Conservation (phyloP, 1,140 invertebrate species). For the Drosophila auraria region DNA sequence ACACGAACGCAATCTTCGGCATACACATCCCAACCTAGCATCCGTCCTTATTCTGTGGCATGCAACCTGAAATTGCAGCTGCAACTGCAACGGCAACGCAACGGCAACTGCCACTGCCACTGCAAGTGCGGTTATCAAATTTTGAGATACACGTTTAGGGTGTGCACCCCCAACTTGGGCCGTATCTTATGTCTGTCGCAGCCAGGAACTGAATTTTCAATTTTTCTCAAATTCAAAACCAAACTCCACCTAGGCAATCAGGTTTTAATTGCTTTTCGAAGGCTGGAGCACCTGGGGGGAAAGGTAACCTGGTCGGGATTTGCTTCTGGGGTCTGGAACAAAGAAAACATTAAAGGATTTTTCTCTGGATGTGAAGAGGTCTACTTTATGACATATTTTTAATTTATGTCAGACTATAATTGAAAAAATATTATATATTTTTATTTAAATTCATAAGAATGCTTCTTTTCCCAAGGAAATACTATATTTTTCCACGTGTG, state of each 20-base stretch:
- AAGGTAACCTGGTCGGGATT: conserved; percentile 6
- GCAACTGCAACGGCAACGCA: conserved; percentile 31
- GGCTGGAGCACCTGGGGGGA: conserved; percentile 14
- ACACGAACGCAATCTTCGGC: conserved; percentile 74
- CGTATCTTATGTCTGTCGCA: conserved; percentile 57
- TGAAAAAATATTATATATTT: not conserved
- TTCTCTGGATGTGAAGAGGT: not conserved
- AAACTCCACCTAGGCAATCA: conserved; percentile 63
- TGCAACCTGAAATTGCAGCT: conserved; percentile 27
- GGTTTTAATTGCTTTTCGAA: conserved; percentile 74
- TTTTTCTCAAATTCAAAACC: conserved; percentile 58
- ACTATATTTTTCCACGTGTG: not conserved
- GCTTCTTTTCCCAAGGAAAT: accelerated
- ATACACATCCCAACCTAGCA: conserved; percentile 36
- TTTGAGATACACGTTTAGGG: conserved; percentile 83
- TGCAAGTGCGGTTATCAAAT: conserved; percentile 68
- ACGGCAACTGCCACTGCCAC: conserved; percentile 33
- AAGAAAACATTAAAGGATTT: not conserved
- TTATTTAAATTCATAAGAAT: not conserved
- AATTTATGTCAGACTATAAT: not conserved
- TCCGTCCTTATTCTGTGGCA: not conserved
- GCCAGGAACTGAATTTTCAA: conserved; percentile 64
- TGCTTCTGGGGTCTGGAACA: conserved; percentile 21
- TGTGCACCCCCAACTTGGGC: conserved; percentile 61
- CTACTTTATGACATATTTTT: not conserved